Evolutionary conservation across 2,113 vertebrate genomes (phyloP), one percentile per base, ranked within the genome.

Genomic region (Apistogramma diplotaenia): DNA sequence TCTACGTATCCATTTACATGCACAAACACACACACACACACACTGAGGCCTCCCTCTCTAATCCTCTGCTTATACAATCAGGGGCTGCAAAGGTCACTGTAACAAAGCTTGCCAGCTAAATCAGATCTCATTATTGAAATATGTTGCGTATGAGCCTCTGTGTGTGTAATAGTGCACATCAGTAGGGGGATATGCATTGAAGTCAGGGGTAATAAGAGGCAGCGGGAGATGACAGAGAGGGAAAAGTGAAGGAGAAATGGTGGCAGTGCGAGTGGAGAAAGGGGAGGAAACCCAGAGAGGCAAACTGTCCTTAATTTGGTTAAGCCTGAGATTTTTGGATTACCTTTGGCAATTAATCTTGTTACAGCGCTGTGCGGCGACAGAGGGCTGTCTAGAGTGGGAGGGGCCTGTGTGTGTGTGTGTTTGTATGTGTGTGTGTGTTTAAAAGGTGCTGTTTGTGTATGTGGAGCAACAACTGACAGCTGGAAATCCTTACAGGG

Each of bases 321-420:
- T 94, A 93, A 95, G 74, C 86, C 61, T 12, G 55, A 93, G 94
- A 94, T 94, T 93, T 93, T 46, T 65, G 92, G 94, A 94, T 95
- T 95, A 96, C 84, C 90, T 91, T 89, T 75, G 79, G 77, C 89
- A 92, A 91, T 93, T 94, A 94, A 95, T 95, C 94, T 90, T 46
- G 88, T 94, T 95, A 94, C 46, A 79, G 51, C 8, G 81, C 76
- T 72, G 85, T 35, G 53, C 77, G 25, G 86, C 18, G 8, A 84
- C 84, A 74, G 71, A 78, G 85, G 79, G 74, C 13, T n/a, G 67
- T 76, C 81, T 59, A 1, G 21, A 1, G 4, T 82, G 54, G 67
- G 82, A 18, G 76, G 54, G 55, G 82, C 61, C 9, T 83, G 5
- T n/a, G 37, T n/a, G 49, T 55, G 74, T 25, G 6, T 56, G 71